Evolutionary conservation across 2,888 invertebrate genomes (phyloP).

Genomic region (Globia sparganii): DNA sequence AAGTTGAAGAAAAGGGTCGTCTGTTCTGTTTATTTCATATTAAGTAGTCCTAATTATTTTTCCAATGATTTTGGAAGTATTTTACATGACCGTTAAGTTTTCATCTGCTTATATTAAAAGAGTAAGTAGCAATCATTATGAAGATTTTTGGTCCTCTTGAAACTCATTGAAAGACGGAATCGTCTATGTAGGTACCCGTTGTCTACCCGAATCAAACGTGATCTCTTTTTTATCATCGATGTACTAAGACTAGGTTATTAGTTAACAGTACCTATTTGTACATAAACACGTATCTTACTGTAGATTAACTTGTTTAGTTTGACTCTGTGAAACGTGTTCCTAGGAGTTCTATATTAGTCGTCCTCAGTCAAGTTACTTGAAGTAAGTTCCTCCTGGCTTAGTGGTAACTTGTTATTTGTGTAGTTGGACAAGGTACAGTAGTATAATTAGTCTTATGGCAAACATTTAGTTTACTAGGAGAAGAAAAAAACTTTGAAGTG

Average conservation of each 20-base stretch:
- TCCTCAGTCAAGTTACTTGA: background rate
- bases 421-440: background rate
- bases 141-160: background rate
- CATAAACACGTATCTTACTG: background rate
- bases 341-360: background rate
- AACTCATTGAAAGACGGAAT: background rate
- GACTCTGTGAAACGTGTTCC: background rate
- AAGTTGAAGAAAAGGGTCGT: constrained; percentile 9
- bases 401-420: background rate
- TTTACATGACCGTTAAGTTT: background rate
- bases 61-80: background rate
- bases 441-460: background rate
- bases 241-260: too few species aligned
- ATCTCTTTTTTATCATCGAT: too few species aligned
- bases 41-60: background rate
- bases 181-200: background rate
- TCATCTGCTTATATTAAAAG: background rate
- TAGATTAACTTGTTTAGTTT: background rate
- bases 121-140: background rate
- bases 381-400: constrained; percentile 1
- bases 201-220: too few species aligned
- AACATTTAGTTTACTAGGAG: background rate
- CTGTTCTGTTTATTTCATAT: background rate
- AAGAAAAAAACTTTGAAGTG: background rate
- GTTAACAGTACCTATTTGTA: too few species aligned